These are phyloP conservation scores for Cecropterus lyciades DNA, from an alignment of 1,140 invertebrate species.

Conservation along the genomic window DNA sequence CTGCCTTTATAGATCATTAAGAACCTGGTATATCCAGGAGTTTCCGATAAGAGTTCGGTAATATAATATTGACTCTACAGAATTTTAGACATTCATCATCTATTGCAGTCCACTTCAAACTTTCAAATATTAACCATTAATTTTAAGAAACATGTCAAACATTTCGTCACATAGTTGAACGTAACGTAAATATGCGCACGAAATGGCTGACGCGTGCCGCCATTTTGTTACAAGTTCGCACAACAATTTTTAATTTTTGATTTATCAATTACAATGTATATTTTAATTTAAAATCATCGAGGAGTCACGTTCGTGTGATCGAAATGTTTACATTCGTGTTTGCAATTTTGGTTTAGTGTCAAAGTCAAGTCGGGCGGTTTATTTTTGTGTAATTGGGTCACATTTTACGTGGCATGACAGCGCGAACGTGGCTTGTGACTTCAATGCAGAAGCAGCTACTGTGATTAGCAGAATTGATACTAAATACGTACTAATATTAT, in stretches of 20 bases:
- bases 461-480: constrained; percentile 1
- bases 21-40: too few relatives aligned
- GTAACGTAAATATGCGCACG: neutral
- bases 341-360: constrained; percentile 21
- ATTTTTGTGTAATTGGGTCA: constrained; percentile 41
- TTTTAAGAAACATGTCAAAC: neutral
- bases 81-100: too few relatives aligned
- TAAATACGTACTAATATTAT: neutral
- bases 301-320: neutral
- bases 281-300: neutral
- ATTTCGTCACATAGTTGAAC: constrained; percentile 4
- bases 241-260: constrained; percentile 3
- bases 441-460: constrained; percentile 8
- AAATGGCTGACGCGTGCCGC: constrained; percentile 21
- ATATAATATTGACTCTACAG: too few relatives aligned
- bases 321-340: constrained; percentile 26
- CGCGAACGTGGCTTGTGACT: constrained; percentile 13
- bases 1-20: too few relatives aligned
- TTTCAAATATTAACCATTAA: too few relatives aligned
- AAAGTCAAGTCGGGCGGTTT: constrained; percentile 33
- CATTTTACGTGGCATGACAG: constrained; percentile 35
- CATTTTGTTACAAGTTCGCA: constrained; percentile 16
- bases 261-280: neutral
- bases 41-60: too few relatives aligned
- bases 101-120: too few relatives aligned